Percentiles rank a stretch among this genome's conserved stretches.
Evolutionary conservation across 2,888 invertebrate genomes (phyloP).

Genomic region (Caradrina kadenii): DNA sequence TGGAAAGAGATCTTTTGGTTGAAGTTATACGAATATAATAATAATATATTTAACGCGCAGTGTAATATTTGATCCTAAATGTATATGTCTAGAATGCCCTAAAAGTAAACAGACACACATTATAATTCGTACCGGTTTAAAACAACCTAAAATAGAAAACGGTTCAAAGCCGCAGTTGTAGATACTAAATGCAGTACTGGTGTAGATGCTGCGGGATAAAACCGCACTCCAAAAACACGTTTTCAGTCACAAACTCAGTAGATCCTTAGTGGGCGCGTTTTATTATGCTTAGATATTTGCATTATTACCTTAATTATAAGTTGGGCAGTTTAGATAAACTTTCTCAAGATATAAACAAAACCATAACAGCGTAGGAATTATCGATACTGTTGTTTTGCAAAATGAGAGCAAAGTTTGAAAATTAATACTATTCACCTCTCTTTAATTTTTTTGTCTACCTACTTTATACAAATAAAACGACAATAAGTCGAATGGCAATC

Average conservation of each 20-base stretch:
- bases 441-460: background rate
- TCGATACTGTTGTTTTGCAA: constrained; percentile 9
- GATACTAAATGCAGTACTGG: background rate
- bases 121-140: background rate
- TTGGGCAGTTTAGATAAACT: constrained; percentile 15
- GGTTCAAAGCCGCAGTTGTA: background rate
- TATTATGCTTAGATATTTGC: constrained; percentile 11
- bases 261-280: background rate
- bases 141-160: background rate
- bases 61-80: background rate
- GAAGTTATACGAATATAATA: background rate
- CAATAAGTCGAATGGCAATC: constrained; percentile 22
- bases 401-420: constrained; percentile 1
- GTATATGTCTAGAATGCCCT: background rate
- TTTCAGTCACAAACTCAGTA: background rate
- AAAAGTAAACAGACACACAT: background rate
- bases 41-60: too few relatives aligned
- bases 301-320: constrained; percentile 29
- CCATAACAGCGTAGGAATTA: constrained; percentile 1
- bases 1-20: background rate
- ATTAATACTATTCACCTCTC: background rate
- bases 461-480: constrained; percentile 5
- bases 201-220: background rate
- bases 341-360: constrained; percentile 26
- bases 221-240: background rate